phyloP scores from a whole-genome alignment of 1,140 invertebrate genomes.

The Sarcophaga bullata region DNA sequence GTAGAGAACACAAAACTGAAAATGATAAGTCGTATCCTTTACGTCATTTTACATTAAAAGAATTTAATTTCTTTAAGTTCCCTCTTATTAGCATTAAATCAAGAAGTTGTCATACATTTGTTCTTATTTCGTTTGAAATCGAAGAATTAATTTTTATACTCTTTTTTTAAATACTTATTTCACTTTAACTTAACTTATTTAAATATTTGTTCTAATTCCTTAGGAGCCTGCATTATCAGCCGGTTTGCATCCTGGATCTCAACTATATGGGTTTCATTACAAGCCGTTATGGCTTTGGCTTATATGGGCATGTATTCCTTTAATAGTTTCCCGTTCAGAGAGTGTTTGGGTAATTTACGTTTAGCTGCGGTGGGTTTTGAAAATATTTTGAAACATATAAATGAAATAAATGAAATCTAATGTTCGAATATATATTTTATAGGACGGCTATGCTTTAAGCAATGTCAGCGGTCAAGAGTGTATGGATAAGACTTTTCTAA shows the following conservation, averaged over 20 bases:
- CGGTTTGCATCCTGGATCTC: constrained; percentile 64
- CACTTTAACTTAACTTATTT: no score
- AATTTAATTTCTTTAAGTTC: no score
- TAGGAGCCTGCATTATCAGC: constrained; percentile 63
- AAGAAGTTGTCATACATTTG: no score
- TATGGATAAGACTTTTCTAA: constrained; percentile 62
- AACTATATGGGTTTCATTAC: constrained; percentile 63
- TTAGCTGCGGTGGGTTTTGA: constrained; percentile 51
- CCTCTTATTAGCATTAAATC: no score
- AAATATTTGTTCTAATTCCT: background rate
- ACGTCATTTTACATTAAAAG: no score
- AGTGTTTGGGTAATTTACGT: constrained; percentile 58
- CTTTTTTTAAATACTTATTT: no score
- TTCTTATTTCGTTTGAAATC: no score
- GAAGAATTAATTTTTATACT: no score
- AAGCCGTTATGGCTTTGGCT: constrained; percentile 61
- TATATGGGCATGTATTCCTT: constrained; percentile 63
- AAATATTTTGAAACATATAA: background rate
- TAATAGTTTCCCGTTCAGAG: constrained; percentile 57
- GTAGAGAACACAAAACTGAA: no score
- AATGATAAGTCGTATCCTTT: no score
- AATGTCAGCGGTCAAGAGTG: constrained; percentile 60
- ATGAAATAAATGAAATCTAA: background rate
- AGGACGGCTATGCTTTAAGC: constrained; percentile 57
- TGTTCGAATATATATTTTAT: background rate